phyloP scores from a whole-genome alignment of 2,888 invertebrate genomes.

The Tridacna crocea region DNA sequence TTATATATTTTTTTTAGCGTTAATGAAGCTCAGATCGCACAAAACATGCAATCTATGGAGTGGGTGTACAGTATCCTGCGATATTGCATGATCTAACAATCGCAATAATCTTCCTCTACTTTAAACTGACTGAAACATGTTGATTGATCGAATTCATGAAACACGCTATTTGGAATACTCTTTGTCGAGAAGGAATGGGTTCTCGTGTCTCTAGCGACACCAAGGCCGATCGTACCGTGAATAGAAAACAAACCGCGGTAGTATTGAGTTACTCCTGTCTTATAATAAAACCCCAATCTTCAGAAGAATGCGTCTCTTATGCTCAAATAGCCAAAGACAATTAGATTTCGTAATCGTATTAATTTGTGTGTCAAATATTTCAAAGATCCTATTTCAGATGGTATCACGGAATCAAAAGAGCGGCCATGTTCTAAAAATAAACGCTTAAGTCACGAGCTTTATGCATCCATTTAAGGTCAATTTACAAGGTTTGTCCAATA shows the following conservation, averaged over 20 bases:
- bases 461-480: slow-evolving; percentile 18
- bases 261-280: slow-evolving; percentile 20
- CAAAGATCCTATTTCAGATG: background rate
- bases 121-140: no score
- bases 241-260: slow-evolving; percentile 21
- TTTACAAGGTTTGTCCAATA: background rate
- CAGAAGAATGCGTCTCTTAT: slow-evolving; percentile 48
- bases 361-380: slow-evolving; percentile 36
- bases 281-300: slow-evolving; percentile 15
- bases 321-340: slow-evolving; percentile 53
- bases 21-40: no score
- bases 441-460: slow-evolving; percentile 2
- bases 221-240: background rate
- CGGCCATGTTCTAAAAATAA: slow-evolving; percentile 18
- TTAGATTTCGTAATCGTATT: slow-evolving; percentile 56
- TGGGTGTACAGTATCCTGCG: no score
- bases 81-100: no score
- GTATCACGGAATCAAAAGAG: slow-evolving; percentile 9
- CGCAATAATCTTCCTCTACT: no score
- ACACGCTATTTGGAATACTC: no score
- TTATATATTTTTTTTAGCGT: no score
- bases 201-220: no score
- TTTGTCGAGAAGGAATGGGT: no score
- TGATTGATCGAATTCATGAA: no score
- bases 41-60: no score